Conservation (phyloP, 2,888 invertebrate genomes). For the Platycnemis pennipes region DNA sequence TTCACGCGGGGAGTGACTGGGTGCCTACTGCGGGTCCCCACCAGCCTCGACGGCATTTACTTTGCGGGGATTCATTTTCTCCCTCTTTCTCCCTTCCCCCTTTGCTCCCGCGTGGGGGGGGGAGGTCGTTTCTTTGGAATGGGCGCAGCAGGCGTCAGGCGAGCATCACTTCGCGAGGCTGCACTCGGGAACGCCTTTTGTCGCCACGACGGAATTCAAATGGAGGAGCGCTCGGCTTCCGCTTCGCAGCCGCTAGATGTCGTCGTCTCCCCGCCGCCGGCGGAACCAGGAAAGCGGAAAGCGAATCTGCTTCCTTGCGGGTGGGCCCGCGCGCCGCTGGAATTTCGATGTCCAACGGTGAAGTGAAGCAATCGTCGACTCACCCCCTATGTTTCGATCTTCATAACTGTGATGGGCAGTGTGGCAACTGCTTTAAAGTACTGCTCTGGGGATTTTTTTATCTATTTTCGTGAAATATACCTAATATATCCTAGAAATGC, state of each 20-base stretch:
- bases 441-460: no score
- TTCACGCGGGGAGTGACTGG: not conserved
- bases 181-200: not conserved
- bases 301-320: not conserved
- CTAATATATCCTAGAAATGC: no score
- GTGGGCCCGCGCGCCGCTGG: not conserved
- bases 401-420: no score
- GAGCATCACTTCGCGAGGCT: not conserved
- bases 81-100: not conserved
- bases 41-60: not conserved
- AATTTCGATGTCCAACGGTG: no score
- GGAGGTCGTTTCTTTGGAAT: not conserved
- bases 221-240: not conserved
- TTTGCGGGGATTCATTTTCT: not conserved
- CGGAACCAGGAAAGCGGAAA: not conserved
- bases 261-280: not conserved
- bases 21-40: not conserved
- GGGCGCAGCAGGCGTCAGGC: not conserved
- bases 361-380: no score
- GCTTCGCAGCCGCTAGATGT: not conserved
- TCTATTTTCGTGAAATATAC: no score
- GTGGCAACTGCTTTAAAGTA: no score
- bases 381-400: no score
- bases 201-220: not conserved
- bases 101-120: not conserved